Evolutionary conservation across 1,140 invertebrate species (phyloP).

Genomic region (Hydropsyche tenuis): DNA sequence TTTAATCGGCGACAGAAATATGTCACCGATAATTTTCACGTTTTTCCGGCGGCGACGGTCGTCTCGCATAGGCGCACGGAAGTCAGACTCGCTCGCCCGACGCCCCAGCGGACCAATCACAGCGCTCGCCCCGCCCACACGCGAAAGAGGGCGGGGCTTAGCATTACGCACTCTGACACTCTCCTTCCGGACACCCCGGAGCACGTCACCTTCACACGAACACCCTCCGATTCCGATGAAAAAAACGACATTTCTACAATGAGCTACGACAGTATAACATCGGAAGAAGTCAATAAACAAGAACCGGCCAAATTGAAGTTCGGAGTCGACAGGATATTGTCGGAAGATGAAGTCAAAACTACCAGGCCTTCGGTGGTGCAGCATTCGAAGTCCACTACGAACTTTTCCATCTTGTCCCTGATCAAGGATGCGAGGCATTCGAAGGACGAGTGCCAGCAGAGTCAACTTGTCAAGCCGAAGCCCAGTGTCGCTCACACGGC

Average conservation of each 20-base stretch:
- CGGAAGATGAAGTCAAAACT: slow-evolving; percentile 39
- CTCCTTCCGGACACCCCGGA: background rate
- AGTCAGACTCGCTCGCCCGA: background rate
- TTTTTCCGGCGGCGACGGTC: background rate
- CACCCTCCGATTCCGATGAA: background rate
- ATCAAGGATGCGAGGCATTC: slow-evolving; percentile 42
- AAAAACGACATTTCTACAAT: background rate
- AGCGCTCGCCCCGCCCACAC: background rate
- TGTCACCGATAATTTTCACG: background rate
- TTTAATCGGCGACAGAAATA: slow-evolving; percentile 26
- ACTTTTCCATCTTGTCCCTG: slow-evolving; percentile 48
- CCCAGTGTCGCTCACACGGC: slow-evolving; percentile 51
- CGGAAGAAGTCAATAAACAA: background rate
- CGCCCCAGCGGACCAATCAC: slow-evolving; percentile 15
- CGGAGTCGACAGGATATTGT: slow-evolving; percentile 56
- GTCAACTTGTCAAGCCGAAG: slow-evolving; percentile 14
- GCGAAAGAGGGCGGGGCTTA: background rate
- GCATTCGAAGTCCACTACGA: background rate
- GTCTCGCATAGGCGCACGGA: background rate
- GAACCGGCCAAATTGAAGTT: slow-evolving; percentile 55
- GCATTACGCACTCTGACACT: background rate
- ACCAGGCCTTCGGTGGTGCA: slow-evolving; percentile 26
- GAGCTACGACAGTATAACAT: background rate
- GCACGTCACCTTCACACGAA: slow-evolving; percentile 20
- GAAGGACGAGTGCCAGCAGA: slow-evolving; percentile 26